phyloP scores from a whole-genome alignment of 1,140 invertebrate species.

The Aethina tumida region DNA sequence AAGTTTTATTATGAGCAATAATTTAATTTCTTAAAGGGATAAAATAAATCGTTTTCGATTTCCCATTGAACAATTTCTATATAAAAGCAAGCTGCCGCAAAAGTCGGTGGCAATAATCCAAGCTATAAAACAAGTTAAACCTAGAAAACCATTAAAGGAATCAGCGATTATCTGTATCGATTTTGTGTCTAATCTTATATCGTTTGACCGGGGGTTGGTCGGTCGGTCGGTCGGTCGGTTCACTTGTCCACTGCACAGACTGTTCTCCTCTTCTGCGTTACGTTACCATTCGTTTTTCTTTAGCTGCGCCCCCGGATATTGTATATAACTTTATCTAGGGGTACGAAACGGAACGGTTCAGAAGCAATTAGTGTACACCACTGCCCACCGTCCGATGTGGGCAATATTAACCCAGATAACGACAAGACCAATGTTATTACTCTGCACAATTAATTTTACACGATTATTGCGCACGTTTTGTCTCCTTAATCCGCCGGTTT shows the following conservation, averaged over 20 bases:
- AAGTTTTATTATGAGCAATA: slow-evolving; percentile 6
- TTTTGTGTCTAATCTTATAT: slow-evolving; percentile 27
- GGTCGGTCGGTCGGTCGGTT: slow-evolving; percentile 4
- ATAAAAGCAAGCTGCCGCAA: slow-evolving; percentile 13
- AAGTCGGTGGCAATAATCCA: slow-evolving; percentile 21
- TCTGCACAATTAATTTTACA: no score
- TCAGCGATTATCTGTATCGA: slow-evolving; percentile 30
- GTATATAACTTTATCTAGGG: no score
- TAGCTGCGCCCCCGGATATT: slow-evolving; percentile 18
- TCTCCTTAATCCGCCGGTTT: no score
- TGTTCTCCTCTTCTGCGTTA: no score
- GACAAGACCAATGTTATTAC: no score
- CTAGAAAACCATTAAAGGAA: slow-evolving; percentile 30
- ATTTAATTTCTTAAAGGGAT: slow-evolving; percentile 8
- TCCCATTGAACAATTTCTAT: slow-evolving; percentile 13
- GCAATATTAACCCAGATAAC: no score
- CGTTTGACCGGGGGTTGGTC: slow-evolving; percentile 10
- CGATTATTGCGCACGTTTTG: no score
- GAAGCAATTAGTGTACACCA: no score
- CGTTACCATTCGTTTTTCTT: slow-evolving; percentile 17
- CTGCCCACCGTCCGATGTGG: no score
- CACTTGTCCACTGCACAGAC: slow-evolving; percentile 18
- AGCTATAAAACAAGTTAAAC: slow-evolving; percentile 25
- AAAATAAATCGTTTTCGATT: slow-evolving; percentile 12
- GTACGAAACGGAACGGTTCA: no score